A percentile compares a stretch with the other conserved stretches of the same genome.
phyloP scores from a whole-genome alignment of 2,113 vertebrate species.

The Emydocephalus ijimae region DNA sequence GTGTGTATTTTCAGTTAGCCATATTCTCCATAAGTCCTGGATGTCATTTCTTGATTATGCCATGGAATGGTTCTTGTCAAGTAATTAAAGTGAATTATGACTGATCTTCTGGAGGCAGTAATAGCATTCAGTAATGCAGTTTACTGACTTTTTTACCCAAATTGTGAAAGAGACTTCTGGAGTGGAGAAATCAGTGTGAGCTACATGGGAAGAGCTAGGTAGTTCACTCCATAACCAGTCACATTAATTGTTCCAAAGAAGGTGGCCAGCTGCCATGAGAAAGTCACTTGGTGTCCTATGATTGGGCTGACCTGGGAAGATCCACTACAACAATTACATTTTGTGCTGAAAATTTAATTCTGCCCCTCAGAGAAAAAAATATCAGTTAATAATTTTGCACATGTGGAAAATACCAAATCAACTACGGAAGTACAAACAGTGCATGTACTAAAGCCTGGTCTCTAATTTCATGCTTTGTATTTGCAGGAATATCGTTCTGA shows the following conservation, averaged over 20 bases:
- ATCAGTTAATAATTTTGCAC: background rate
- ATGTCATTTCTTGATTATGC: background rate
- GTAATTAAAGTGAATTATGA: background rate
- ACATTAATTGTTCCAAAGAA: background rate
- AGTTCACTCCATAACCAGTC: background rate
- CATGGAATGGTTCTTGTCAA: background rate
- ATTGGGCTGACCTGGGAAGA: background rate
- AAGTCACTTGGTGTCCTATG: background rate
- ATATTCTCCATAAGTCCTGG: too few species aligned
- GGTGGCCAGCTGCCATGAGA: background rate
- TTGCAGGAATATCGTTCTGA: constrained; percentile 95
- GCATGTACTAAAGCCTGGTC: background rate
- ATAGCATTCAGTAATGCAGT: background rate
- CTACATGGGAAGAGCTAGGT: background rate
- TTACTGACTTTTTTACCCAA: background rate
- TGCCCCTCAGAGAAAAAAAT: background rate
- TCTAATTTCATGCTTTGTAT: constrained; percentile 3
- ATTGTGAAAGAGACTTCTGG: background rate
- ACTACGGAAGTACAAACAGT: background rate
- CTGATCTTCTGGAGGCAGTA: background rate
- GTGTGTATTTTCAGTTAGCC: too few species aligned
- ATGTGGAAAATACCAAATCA: background rate
- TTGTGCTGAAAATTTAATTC: background rate
- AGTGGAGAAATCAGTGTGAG: background rate
- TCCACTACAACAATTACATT: background rate